These are phyloP conservation scores for Falco concolor DNA, from an alignment of 2,797 vertebrate genomes.

Conservation along the genomic window DNA sequence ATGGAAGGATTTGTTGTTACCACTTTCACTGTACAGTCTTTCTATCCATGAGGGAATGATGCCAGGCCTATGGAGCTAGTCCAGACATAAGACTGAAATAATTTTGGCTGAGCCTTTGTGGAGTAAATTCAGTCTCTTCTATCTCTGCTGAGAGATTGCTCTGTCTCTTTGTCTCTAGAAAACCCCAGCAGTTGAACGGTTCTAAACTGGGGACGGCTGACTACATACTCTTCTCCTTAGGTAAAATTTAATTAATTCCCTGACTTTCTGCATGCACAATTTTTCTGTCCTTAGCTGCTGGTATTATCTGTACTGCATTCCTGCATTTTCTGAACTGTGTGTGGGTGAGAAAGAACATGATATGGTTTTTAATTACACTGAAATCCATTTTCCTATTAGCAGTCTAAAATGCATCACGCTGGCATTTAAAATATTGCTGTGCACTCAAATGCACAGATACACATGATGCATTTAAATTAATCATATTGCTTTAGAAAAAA, in stretches of 20 bases:
- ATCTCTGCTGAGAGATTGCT: background rate
- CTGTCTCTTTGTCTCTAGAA: slow-evolving; percentile 4
- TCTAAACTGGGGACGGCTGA: background rate
- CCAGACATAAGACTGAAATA: slow-evolving; percentile 25
- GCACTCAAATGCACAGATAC: background rate
- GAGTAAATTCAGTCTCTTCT: slow-evolving; percentile 1
- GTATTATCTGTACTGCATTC: background rate
- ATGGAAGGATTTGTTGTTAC: background rate
- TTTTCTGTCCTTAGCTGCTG: background rate
- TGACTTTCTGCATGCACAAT: background rate
- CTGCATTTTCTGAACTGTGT: background rate
- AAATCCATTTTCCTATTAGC: slow-evolving; percentile 7
- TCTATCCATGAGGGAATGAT: background rate
- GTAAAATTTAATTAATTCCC: slow-evolving; percentile 6
- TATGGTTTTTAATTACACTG: slow-evolving; percentile 8
- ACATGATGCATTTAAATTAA: slow-evolving; percentile 16
- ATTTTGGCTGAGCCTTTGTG: background rate
- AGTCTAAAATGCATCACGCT: slow-evolving; percentile 1
- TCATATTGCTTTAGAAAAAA: slow-evolving; percentile 1
- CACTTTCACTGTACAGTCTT: background rate
- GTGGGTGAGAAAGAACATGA: background rate
- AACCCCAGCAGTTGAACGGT: background rate
- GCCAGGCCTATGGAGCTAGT: background rate
- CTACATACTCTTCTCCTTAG: background rate
- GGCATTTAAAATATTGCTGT: slow-evolving; percentile 4